A percentile compares a stretch with the other conserved stretches of the same genome.
Conservation (phyloP, 30 jellyfish, hydroid and myxozoan species). For the Cassiopea xamachana region DNA sequence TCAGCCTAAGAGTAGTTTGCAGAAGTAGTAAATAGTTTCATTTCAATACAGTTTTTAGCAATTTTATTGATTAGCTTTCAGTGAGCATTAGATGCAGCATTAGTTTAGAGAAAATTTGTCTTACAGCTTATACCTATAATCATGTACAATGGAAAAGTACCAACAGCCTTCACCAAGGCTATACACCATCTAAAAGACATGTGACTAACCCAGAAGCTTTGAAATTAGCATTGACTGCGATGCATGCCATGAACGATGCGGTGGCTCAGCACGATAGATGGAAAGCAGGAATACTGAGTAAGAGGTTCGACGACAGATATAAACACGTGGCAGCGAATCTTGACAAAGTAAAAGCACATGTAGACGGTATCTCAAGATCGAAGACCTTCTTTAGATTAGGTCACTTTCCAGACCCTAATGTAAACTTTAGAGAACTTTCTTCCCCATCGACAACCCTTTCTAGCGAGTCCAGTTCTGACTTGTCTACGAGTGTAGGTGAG, state of each 20-base stretch:
- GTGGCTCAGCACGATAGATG: slow-evolving; percentile 7
- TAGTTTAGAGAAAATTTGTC: slow-evolving; percentile 21
- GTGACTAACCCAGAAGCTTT: slow-evolving; percentile 33
- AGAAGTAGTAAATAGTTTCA: neutral
- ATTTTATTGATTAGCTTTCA: neutral
- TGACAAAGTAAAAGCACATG: neutral
- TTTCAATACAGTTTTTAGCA: neutral
- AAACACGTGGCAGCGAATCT: neutral
- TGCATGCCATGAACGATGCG: slow-evolving; percentile 51
- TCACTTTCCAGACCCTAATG: neutral
- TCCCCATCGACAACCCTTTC: neutral
- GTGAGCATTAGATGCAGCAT: slow-evolving; percentile 9
- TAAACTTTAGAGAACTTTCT: neutral
- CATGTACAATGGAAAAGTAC: slow-evolving; percentile 2
- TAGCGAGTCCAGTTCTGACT: neutral
- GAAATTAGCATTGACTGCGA: slow-evolving; percentile 45
- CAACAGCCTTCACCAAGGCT: slow-evolving; percentile 1
- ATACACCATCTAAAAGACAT: slow-evolving; percentile 46
- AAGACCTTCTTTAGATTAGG: neutral
- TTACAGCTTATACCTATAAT: slow-evolving; percentile 5
- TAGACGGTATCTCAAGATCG: neutral
- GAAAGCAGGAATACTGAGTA: neutral
- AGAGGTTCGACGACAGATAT: neutral
- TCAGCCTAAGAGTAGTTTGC: neutral
- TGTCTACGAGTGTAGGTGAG: neutral